Conservation (phyloP, 2,797 vertebrate species). For the Somateria mollissima region DNA sequence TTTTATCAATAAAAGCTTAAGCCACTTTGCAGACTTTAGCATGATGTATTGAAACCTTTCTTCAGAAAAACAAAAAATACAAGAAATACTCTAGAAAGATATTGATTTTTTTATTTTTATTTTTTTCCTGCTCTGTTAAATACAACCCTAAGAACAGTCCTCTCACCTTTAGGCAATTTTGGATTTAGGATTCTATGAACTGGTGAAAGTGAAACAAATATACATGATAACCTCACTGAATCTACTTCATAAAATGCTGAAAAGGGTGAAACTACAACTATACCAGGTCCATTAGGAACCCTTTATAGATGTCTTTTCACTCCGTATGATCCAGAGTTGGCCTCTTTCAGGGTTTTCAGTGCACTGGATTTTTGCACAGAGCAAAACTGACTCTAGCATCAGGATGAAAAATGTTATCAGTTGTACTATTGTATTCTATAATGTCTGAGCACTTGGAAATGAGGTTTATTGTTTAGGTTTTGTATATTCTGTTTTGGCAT, state of each 20-base stretch:
- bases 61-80: slow-evolving; percentile 63
- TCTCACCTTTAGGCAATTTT: slow-evolving; percentile 32
- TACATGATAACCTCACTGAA: not conserved
- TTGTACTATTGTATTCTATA: not conserved
- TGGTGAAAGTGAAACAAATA: slow-evolving; percentile 53
- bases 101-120: slow-evolving; percentile 9
- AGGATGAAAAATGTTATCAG: not conserved
- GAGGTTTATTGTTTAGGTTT: not conserved
- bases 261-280: not conserved
- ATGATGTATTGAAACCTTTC: slow-evolving; percentile 47
- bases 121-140: slow-evolving; percentile 24
- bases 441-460: slow-evolving; percentile 5
- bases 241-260: not conserved
- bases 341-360: not conserved
- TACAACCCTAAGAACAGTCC: slow-evolving; percentile 40
- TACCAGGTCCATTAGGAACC: not conserved
- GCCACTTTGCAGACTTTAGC: slow-evolving; percentile 10
- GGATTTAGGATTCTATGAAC: slow-evolving; percentile 18
- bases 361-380: not conserved
- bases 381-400: not conserved
- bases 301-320: not conserved
- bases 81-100: slow-evolving; percentile 50
- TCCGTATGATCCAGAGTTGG: not conserved
- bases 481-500: not conserved
- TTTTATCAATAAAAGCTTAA: slow-evolving; percentile 48